Conservation (phyloP, 1,140 invertebrate species). For the Homarus americanus region DNA sequence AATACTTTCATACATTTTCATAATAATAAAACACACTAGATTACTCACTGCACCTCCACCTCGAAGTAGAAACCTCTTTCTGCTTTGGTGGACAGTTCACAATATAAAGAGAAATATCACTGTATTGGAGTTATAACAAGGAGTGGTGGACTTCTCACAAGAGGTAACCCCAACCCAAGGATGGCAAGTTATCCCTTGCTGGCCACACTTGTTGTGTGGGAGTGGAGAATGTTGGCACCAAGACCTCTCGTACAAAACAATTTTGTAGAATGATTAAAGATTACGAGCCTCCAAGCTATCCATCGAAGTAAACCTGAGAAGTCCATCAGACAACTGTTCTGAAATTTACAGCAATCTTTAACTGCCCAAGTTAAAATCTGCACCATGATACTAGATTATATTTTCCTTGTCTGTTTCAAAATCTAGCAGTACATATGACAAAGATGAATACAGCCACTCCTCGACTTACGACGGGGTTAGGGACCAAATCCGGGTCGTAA, state of each 20-base stretch:
- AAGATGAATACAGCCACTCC: background rate
- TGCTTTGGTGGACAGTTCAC: slow-evolving; percentile 12
- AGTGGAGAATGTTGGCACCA: slow-evolving; percentile 22
- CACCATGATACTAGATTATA: background rate
- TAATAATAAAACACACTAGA: slow-evolving; percentile 51
- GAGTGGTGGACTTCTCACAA: slow-evolving; percentile 3
- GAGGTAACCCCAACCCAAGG: slow-evolving; percentile 8
- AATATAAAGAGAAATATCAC: slow-evolving; percentile 24
- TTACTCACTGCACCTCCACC: slow-evolving; percentile 42
- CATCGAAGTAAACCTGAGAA: background rate
- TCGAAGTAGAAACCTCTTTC: slow-evolving; percentile 16
- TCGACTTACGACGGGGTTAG: too few relatives aligned
- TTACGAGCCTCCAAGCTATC: slow-evolving; percentile 12
- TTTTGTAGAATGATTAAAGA: background rate
- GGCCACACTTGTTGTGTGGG: background rate
- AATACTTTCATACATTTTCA: slow-evolving; percentile 58
- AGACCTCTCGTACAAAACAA: slow-evolving; percentile 8
- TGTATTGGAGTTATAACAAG: slow-evolving; percentile 8
- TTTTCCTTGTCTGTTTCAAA: background rate
- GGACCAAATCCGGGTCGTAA: too few relatives aligned
- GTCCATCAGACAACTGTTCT: background rate
- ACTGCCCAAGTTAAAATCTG: background rate
- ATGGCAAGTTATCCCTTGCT: background rate
- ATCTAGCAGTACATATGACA: background rate
- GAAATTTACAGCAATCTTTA: background rate